phyloP scores from a whole-genome alignment of 2,113 vertebrate species.

The Suricata suricatta region DNA sequence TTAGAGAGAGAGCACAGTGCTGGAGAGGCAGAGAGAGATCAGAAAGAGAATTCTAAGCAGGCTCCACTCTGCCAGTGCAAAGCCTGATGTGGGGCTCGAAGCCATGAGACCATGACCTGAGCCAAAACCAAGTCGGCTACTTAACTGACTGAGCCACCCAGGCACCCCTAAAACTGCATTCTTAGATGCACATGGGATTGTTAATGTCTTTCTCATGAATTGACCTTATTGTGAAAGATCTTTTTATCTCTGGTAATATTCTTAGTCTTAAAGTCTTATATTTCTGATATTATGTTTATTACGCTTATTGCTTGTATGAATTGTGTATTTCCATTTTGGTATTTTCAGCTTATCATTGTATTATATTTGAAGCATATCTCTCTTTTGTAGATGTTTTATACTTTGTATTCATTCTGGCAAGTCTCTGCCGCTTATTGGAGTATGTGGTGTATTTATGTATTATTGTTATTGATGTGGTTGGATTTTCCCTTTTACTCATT shows the following conservation, averaged over 20 bases:
- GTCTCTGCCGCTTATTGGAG: not conserved
- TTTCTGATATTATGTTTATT: not conserved
- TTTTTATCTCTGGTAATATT: conserved; percentile 17
- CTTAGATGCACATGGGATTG: not conserved
- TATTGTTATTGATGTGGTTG: not conserved
- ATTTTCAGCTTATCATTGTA: not conserved
- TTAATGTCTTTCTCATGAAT: not conserved
- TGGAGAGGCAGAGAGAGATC: too few species aligned
- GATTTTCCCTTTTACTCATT: not conserved
- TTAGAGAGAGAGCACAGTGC: too few species aligned
- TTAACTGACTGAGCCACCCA: too few species aligned
- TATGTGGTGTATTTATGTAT: not conserved
- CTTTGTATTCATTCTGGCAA: not conserved
- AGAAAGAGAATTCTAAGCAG: too few species aligned
- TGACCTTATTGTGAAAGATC: not conserved
- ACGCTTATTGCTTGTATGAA: not conserved
- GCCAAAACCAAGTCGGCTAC: too few species aligned
- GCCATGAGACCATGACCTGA: too few species aligned
- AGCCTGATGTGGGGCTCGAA: too few species aligned
- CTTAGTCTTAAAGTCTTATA: not conserved
- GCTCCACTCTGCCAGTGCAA: too few species aligned
- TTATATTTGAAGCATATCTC: not conserved
- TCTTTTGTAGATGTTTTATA: not conserved
- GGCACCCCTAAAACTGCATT: not conserved
- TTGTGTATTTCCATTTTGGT: not conserved